Conservation (phyloP, 1,140 invertebrate genomes). For the Probaryconus sp. region DNA sequence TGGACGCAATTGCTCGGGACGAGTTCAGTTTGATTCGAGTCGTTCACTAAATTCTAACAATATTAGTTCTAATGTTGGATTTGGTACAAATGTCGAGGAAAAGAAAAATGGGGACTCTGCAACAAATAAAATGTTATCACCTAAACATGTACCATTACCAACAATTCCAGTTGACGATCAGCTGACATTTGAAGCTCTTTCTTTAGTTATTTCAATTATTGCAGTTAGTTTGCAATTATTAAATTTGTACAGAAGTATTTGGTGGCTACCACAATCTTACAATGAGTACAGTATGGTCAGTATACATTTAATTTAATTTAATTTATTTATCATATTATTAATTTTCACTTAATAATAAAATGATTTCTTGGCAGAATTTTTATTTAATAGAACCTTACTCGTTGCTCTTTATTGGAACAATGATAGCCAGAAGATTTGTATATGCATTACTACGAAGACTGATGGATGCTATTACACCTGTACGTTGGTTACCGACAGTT, state of each 20-base stretch:
- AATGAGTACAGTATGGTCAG: constrained; percentile 92
- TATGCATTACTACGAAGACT: constrained; percentile 81
- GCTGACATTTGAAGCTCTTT: constrained; percentile 89
- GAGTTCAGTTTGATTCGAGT: constrained; percentile 59
- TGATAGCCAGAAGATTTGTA: constrained; percentile 88
- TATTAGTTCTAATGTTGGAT: constrained; percentile 41
- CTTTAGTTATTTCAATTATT: constrained; percentile 89
- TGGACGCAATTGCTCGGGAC: constrained; percentile 62
- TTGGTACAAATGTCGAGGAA: constrained; percentile 62
- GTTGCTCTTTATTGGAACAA: constrained; percentile 87
- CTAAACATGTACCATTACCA: constrained; percentile 92
- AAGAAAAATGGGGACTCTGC: constrained; percentile 66
- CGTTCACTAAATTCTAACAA: constrained; percentile 34
- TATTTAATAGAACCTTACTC: constrained; percentile 95
- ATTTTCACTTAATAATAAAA: constrained; percentile 9
- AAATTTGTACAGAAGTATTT: constrained; percentile 96
- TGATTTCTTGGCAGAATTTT: constrained; percentile 92
- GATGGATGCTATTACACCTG: constrained; percentile 67
- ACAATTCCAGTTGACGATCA: constrained; percentile 89
- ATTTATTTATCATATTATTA: constrained; percentile 5
- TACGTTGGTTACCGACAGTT: constrained; percentile 65
- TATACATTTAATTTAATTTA: constrained; percentile 62
- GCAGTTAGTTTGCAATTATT: constrained; percentile 91
- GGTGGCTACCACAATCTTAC: constrained; percentile 96
- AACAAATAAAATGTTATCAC: constrained; percentile 71